Base-by-base conservation (phyloP, 2,888 invertebrate genomes). In the Empis stercorea region DNA sequence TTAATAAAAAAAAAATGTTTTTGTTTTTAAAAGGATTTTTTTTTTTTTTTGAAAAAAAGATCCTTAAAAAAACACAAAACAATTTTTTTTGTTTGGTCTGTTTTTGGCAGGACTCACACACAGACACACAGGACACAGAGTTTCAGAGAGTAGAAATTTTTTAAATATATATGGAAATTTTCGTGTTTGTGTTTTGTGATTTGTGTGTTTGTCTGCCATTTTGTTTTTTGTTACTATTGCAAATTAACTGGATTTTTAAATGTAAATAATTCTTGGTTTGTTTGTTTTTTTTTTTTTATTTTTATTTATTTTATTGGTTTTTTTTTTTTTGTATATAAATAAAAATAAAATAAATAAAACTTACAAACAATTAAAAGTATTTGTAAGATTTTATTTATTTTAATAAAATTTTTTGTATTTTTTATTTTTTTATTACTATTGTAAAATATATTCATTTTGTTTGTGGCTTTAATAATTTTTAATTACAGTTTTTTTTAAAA, bases 361-460 rank as follows among this genome's bases (percentile, higher is more conserved):
- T 49, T 50, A 52, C 55, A 56, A 56, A 56, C 57, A 58, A 54
- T 56, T 56, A 57, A 57, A 57, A 57, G 54, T 59, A 60, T 63
- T 63, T 63, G 57, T 59, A 59, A 57, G 50, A 60, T 51, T 52
- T 45, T 51, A 46, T 49, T 46, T 46, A 37, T 44, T 48, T 51
- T 46, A 47, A 52, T 50, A 50, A 51, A 54, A 55, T 51, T 52
- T 52, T 47, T 50, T 56, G 54, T 55, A 50, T 53, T 54, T 40
- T 48, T 49, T 54, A 50, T 61, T 16, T 47, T n/a, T 61, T 51
- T 52, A 48, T 52, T 54, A 54, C 56, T 60, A 58, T 60, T 59
- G 59, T 58, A 60, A 60, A 59, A 57, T 59, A 59, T 60, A 57
- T 51, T 39, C n/a, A n/a, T n/a, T 36, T 15, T 36, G 36, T 38